Base-by-base conservation (phyloP, 1,140 invertebrate genomes). In the Papilio helenus region DNA sequence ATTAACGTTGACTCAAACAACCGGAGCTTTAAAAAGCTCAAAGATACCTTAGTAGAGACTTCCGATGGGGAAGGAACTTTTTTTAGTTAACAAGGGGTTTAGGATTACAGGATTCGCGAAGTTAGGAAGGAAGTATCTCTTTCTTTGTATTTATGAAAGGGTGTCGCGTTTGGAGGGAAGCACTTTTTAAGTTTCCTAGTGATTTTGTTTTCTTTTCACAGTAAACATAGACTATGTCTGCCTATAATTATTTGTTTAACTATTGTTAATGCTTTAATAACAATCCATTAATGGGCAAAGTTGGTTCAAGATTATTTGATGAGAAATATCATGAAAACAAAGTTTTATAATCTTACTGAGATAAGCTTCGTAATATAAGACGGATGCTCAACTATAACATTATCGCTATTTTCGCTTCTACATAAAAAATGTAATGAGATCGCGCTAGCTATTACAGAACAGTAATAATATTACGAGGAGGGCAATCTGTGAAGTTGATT, bases 401-500 rank as follows among this genome's bases (percentile, higher is more conserved):
- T 68, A 29, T 16, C 26, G 61, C 61, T 68, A 29, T 61, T 61
- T 74, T 49, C 72, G 46, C 20, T 74, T 49, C 44, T 26, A 29
- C n/a, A 16, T 23, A 74, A 73, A 73, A 44, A 42, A 73, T 23
- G 49, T 68, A 68, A 68, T 68, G 26, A 68, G 61, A 68, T 29
- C 61, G 26, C 26, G 23, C 26, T 16, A 34, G 51, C 74, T 51
- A 76, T 76, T 76, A 76, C 29, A 76, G 39, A 26, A 72, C 71
- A 72, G 79, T 51, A 80, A 78, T 80, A 65, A 80, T 74, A 65
- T 44, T 61, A 80, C n/a, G 51, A 49, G 44, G 42, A 71, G 29
- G 65, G 81, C 44, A 72, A 78, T 79, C 72, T 68, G 58, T 77
- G 65, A 79, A 49, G 77, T 68, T 61, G 42, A 81, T 82, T 81